Conservation (phyloP, 2,113 vertebrate genomes). For the Pagrus major region DNA sequence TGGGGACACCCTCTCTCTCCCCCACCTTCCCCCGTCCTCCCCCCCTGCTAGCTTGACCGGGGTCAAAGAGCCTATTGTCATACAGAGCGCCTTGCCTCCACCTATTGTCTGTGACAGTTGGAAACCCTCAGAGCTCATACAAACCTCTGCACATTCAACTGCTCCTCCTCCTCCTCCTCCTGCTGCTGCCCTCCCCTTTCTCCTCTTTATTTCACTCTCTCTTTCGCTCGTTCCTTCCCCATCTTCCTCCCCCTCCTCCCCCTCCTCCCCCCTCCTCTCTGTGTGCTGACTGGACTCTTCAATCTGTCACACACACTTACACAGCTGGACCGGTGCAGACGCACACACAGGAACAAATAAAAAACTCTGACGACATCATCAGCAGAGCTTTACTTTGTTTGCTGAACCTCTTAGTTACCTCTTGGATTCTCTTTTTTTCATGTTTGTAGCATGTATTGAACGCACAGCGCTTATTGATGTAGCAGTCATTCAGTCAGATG, state of each 20-base stretch:
- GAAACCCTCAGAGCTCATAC: conserved; percentile 75
- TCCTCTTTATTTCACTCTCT: conserved; percentile 65
- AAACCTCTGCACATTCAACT: conserved; percentile 80
- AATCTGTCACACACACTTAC: conserved; percentile 46
- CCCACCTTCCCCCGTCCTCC: conserved; percentile 21
- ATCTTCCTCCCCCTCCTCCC: neutral
- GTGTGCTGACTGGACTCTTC: conserved; percentile 57
- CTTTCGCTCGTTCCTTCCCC: conserved; percentile 38
- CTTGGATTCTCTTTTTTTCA: neutral
- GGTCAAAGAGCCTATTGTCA: conserved; percentile 86
- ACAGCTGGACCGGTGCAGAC: conserved; percentile 55
- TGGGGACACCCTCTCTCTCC: conserved; percentile 71
- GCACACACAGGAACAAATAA: neutral
- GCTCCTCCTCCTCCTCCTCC: conserved; percentile 56
- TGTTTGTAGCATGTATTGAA: neutral
- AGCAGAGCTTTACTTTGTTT: neutral
- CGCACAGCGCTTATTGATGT: neutral
- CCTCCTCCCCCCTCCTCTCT: conserved; percentile 14
- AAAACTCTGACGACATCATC: neutral
- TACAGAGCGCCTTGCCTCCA: conserved; percentile 74
- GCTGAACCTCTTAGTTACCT: neutral
- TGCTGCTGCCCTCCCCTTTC: conserved; percentile 51
- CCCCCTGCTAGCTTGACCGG: conserved; percentile 51
- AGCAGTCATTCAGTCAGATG: conserved; percentile 25
- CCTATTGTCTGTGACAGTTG: conserved; percentile 80